Base-by-base conservation (phyloP, 37 sponge, comb jelly and placozoan genomes). In the Chondrosia reniformis region DNA sequence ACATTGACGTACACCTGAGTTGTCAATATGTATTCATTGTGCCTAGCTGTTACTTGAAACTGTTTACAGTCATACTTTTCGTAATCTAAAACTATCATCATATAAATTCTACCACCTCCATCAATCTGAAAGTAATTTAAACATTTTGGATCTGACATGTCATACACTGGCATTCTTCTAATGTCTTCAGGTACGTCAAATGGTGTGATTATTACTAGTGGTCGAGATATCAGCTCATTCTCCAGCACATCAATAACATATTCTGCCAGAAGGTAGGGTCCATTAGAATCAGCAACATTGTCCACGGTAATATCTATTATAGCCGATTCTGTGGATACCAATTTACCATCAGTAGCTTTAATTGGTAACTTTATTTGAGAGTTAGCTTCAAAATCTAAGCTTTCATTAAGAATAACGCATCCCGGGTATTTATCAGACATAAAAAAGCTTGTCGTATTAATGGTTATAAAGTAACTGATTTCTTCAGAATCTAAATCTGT, bases 41-140 rank as follows among this genome's bases (percentile, higher is more conserved):
- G 72, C 2, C 44, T 10, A 17, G 24, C 72, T 7, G 43, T 34
- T 21, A 69, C 24, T 21, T 36, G 17, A 7, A 69, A 69, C 6
- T 17, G 22, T 34, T 21, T 1, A 37, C 72, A 69, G 41, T 40
- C 43, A 43, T 39, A 65, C 0, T 54, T 31, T 36, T 88, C 88
- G 64, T 82, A 88, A 46, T 88, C 83, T 40, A 88, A 59, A 8
- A 45, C 44, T 34, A 39, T 55, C 38, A 61, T 45, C 22, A 88
- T 44, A 42, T 79, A 83, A 3, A 88, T 37, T 21, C 59, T 38
- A 0, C 88, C 88, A 30, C 54, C 36, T 30, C 55, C 61, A 46
- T 88, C 79, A 0, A 88, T 28, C 30, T 61, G 55, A 45, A 83
- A 79, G 43, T 40, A 49, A 15, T 49, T 15, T 49, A 49, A 15